Percentiles rank a stretch among this genome's conserved stretches.
Evolutionary conservation across 2,113 vertebrate species (phyloP).

Genomic region (Microtus montanus): DNA sequence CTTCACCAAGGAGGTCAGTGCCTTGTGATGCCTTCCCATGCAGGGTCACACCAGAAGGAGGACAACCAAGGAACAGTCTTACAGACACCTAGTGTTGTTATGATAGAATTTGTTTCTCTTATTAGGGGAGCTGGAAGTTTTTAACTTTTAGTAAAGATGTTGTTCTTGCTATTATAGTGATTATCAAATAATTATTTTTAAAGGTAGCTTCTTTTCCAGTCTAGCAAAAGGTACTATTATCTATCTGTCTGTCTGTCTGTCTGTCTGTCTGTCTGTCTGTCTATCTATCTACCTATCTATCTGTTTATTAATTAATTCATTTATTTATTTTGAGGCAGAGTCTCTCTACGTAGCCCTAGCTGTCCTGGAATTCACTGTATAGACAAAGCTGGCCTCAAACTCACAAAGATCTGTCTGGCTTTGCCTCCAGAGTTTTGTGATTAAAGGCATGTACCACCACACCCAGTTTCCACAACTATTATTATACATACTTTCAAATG

Average conservation of each 20-base stretch:
- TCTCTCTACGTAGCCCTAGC: background rate
- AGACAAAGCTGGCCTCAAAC: background rate
- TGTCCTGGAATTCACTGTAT: background rate
- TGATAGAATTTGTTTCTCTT: background rate
- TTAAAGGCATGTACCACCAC: background rate
- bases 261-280: no score
- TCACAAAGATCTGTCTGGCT: background rate
- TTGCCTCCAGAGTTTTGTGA: background rate
- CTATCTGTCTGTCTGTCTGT: no score
- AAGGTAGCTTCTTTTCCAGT: background rate
- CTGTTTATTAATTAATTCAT: no score
- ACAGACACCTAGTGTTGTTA: background rate
- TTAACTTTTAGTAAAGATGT: background rate
- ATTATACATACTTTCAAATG: conserved; percentile 38
- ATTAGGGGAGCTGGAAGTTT: background rate
- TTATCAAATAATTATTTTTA: background rate
- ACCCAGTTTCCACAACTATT: background rate
- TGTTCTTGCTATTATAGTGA: background rate
- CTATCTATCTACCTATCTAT: no score
- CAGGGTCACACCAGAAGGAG: no score
- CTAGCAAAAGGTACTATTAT: background rate
- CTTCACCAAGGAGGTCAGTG: background rate
- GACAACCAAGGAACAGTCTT: background rate
- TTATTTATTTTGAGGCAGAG: background rate
- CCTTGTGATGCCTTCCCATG: background rate